phyloP scores from a whole-genome alignment of 2,888 invertebrate genomes.

The Criorhina ranunculi region DNA sequence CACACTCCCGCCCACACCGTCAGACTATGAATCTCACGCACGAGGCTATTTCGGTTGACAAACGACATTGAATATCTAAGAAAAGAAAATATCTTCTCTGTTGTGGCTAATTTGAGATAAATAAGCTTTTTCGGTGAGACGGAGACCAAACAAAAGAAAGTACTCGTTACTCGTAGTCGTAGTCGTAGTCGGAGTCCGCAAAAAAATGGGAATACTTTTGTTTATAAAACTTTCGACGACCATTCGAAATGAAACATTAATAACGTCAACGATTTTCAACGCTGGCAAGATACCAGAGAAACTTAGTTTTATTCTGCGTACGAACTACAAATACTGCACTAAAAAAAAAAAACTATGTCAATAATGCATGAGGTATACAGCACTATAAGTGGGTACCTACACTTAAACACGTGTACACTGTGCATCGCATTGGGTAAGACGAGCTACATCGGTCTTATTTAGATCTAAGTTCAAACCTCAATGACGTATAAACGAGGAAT shows the following conservation, averaged over 20 bases:
- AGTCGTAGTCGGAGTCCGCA: background rate
- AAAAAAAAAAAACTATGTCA: constrained; percentile 27
- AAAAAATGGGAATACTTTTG: constrained; percentile 18
- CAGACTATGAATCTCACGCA: constrained; percentile 36
- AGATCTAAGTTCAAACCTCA: no score
- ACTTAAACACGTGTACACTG: no score
- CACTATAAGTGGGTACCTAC: no score
- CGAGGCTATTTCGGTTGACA: constrained; percentile 62
- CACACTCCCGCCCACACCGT: constrained; percentile 41
- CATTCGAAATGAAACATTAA: constrained; percentile 16
- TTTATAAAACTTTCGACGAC: constrained; percentile 21
- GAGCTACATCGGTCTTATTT: no score
- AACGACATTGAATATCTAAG: constrained; percentile 60
- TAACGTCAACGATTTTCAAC: constrained; percentile 24
- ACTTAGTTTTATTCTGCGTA: constrained; percentile 23
- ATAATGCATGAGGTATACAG: constrained; percentile 16
- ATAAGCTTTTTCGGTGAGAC: constrained; percentile 12
- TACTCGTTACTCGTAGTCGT: background rate
- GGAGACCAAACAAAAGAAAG: constrained; percentile 20
- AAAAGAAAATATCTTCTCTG: constrained; percentile 40
- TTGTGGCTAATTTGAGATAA: constrained; percentile 29
- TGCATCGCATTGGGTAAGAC: no score
- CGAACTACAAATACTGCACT: constrained; percentile 42
- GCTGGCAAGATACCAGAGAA: constrained; percentile 35
- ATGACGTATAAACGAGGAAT: no score